A percentile compares a stretch with the other conserved stretches of the same genome.
These are phyloP conservation scores for Sinocyclocheilus anshuiensis DNA, from an alignment of 2,113 vertebrate species.

Conservation along the genomic window DNA sequence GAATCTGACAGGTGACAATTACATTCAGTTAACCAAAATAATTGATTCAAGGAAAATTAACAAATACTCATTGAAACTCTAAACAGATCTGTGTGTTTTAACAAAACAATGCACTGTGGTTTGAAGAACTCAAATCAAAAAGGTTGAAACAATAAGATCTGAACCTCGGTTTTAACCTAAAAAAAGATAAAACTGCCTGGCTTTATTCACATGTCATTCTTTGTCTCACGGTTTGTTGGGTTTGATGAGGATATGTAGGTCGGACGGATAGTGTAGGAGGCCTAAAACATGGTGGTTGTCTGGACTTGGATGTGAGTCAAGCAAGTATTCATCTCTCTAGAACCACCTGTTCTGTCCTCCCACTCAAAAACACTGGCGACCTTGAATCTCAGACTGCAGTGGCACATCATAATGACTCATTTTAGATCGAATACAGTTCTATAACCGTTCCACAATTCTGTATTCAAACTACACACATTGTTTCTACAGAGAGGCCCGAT, in stretches of 20 bases:
- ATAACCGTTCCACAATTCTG: not conserved
- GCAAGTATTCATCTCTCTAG: slow-evolving; percentile 42
- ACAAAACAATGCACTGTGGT: not conserved
- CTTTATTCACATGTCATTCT: not conserved
- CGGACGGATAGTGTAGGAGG: slow-evolving; percentile 52
- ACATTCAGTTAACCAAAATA: not conserved
- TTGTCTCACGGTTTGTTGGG: not conserved
- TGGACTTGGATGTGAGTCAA: slow-evolving; percentile 38
- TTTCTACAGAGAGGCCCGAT: slow-evolving; percentile 28
- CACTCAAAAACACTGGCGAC: slow-evolving; percentile 24
- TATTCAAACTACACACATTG: slow-evolving; percentile 16
- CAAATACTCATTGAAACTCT: not conserved
- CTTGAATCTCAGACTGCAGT: slow-evolving; percentile 28
- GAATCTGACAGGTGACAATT: not conserved
- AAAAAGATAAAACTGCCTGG: not conserved
- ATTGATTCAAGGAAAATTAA: not conserved
- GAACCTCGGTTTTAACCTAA: not conserved
- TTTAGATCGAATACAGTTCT: slow-evolving; percentile 16
- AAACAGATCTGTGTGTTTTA: not conserved
- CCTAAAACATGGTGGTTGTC: slow-evolving; percentile 39
- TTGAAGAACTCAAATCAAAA: not conserved
- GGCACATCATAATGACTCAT: slow-evolving; percentile 17
- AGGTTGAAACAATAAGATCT: no score
- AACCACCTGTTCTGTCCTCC: slow-evolving; percentile 35
- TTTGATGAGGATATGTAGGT: slow-evolving; percentile 47